Conservation (phyloP, 2,113 vertebrate species). For the Merops nubicus region DNA sequence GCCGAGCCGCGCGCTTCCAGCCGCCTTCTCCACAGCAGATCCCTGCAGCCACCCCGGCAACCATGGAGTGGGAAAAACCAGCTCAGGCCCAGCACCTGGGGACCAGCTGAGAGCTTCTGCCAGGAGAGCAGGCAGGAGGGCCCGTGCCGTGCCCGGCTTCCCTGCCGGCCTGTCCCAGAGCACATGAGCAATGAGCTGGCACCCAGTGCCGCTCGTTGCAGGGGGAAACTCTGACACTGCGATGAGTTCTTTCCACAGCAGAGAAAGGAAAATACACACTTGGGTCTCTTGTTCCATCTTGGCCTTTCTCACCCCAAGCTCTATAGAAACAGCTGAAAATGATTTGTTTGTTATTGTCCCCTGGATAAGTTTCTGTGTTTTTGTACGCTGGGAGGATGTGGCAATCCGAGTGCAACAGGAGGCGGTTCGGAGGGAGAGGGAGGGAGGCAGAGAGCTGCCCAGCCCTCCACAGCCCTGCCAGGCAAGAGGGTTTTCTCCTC, state of each 20-base stretch:
- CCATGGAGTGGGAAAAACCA: background rate
- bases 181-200: conserved; percentile 50
- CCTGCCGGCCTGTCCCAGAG: conserved; percentile 18
- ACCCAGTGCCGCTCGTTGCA: conserved; percentile 18
- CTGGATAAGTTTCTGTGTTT: background rate
- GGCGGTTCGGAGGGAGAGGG: background rate
- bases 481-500: background rate
- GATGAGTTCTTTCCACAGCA: conserved; percentile 63
- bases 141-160: background rate
- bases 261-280: conserved; percentile 47
- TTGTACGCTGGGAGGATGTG: background rate
- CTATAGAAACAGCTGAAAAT: conserved; percentile 26
- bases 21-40: accelerated
- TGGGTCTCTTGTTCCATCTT: conserved; percentile 50
- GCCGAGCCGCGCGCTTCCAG: accelerated
- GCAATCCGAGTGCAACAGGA: background rate
- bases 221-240: conserved; percentile 65
- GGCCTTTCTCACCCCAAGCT: background rate
- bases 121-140: background rate
- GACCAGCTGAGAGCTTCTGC: background rate
- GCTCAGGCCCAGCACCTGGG: background rate
- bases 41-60: background rate
- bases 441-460: background rate
- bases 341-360: conserved; percentile 54
- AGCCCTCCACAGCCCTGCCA: accelerated